Base-by-base conservation (phyloP, 2,797 vertebrate genomes). In the Gallinago nigripennis region DNA sequence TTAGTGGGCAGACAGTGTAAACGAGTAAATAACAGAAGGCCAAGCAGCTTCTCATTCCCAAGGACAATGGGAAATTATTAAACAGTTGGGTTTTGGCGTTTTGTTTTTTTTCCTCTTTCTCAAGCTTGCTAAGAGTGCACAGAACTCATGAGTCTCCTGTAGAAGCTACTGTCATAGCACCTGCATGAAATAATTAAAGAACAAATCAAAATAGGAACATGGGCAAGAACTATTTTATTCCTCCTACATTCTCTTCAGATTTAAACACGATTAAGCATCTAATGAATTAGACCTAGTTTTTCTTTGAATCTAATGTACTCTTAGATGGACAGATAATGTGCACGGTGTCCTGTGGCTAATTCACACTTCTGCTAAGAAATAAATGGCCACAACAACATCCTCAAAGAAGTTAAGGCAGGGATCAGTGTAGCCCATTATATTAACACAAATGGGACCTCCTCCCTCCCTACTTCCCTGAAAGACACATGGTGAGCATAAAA, bases 21-120 rank as follows among this genome's bases (percentile, higher is more conserved):
- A 78, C 1, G 0, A 87, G 28, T 61, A 48, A 94, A 50, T 23
- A 92, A 48, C 17, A 50, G 17, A 91, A 88, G 23, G 37, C 33
- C 79, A 71, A 75, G 27, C 43, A 63, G 66, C 21, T 37, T 37
- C 37, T 9, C 37, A 37, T 37, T 37, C 37, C 37, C 33, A 76
- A 91, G 54, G 78, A 45, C 84, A 86, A 28, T 2, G 23, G 24
- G 39, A 86, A 91, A 66, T 64, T 28, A 2, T n/a, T 85, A 53
- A 35, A 2, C 8, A 23, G 8, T 5, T 6, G 1, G 1, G 1
- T 0, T 3, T 39, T 39, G 39, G 39, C 14, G 39, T 39, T 39
- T 39, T 28, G 48, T 14, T 51, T 23, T 11, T 84, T 77, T 87
- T 46, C 37, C 37, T 4, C 12, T 68, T 66, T 31, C 80, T n/a